Evolutionary conservation across 2,797 vertebrate genomes (phyloP).

Genomic region (Enteromius fasciolatus): DNA sequence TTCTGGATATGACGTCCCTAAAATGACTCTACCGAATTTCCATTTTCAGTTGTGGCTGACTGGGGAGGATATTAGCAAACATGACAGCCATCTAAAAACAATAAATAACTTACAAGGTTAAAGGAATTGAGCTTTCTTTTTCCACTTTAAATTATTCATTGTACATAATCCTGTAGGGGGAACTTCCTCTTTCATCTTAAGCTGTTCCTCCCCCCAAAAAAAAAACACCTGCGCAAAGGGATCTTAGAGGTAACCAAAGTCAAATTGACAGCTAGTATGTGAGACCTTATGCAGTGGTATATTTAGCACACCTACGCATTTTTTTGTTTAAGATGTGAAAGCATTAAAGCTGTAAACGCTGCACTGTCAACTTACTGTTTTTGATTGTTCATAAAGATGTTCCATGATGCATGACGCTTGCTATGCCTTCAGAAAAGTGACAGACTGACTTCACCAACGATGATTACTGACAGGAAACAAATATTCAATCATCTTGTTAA

Average conservation of each 20-base stretch:
- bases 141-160: conserved; percentile 63
- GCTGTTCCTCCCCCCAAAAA: conserved; percentile 41
- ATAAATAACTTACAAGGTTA: conserved; percentile 64
- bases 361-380: conserved; percentile 5
- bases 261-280: conserved; percentile 46
- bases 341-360: conserved; percentile 30
- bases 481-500: conserved; percentile 1
- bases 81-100: conserved; percentile 62
- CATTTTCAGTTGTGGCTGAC: conserved; percentile 48
- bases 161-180: conserved; percentile 57
- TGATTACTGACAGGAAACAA: not conserved
- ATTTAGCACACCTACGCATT: conserved; percentile 41
- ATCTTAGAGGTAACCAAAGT: conserved; percentile 40
- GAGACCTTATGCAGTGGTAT: conserved; percentile 40
- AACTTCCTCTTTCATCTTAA: conserved; percentile 61
- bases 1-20: conserved; percentile 28
- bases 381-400: conserved; percentile 34
- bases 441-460: not conserved
- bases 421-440: not conserved
- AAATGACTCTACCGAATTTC: conserved; percentile 51
- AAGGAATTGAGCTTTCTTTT: conserved; percentile 60
- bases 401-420: conserved; percentile 9
- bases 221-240: conserved; percentile 22
- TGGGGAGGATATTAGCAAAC: conserved; percentile 60
- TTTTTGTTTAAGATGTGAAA: conserved; percentile 25